Evolutionary conservation across 1,140 invertebrate genomes (phyloP).

Genomic region (Tetramorium parvispinum): DNA sequence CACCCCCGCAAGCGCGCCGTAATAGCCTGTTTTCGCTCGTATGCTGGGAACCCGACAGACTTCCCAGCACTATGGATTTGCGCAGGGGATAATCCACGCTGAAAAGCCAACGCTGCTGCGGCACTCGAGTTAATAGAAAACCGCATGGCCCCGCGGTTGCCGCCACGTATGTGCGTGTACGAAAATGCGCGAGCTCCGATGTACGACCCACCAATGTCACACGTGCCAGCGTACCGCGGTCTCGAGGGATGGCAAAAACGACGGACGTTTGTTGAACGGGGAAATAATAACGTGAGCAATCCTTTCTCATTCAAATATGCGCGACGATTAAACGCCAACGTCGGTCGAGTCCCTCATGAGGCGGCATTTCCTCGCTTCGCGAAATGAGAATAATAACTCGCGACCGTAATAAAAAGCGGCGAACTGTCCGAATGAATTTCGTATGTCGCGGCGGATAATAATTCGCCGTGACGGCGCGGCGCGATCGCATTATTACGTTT

Average conservation of each 20-base stretch:
- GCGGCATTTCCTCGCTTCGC: constrained; percentile 10
- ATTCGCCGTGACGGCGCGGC: constrained; percentile 45
- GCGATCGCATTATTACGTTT: constrained; percentile 31
- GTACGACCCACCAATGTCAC: not conserved
- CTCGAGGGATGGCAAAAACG: not conserved
- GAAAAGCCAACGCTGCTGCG: constrained; percentile 26
- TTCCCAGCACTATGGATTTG: not conserved
- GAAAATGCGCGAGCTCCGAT: constrained; percentile 2
- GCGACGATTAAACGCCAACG: constrained; percentile 21
- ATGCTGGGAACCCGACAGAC: not conserved
- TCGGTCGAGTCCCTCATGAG: not conserved
- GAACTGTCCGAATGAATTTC: constrained; percentile 54
- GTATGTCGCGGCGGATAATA: constrained; percentile 52
- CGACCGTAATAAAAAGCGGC: constrained; percentile 51
- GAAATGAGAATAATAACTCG: constrained; percentile 64
- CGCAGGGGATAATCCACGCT: constrained; percentile 19
- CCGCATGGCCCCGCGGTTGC: not conserved
- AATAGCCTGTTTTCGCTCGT: constrained; percentile 23
- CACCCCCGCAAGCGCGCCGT: not conserved
- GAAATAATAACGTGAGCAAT: constrained; percentile 33
- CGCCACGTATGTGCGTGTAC: not conserved
- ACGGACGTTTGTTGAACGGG: not conserved
- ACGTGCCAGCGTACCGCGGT: not conserved
- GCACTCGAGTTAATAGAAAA: constrained; percentile 44
- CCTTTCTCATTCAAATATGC: constrained; percentile 15